Evolutionary conservation across 2,113 vertebrate genomes (phyloP), one percentile per base, ranked within the genome.

Genomic region (Chrysemys picta): DNA sequence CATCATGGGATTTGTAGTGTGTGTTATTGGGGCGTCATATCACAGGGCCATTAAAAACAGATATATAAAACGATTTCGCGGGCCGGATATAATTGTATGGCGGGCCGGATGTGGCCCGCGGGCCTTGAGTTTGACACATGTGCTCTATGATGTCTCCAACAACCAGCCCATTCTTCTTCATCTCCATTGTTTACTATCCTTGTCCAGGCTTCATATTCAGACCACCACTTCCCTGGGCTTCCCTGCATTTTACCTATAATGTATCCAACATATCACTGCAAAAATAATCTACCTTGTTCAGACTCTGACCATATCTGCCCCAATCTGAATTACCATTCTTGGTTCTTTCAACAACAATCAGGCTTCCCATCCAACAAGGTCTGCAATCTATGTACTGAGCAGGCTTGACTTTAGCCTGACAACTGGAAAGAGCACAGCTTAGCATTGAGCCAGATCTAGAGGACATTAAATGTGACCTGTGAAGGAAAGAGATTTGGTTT

Each of bases 321-420:
- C 29, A 14, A 29, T 35, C 4, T 0, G 4, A 72, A 72, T 38
- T 22, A 24, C 57, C 0, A 0, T 6, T 50, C 25, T 10, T 0
- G 0, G 35, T 59, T 75, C 11, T 72, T 72, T 72, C 17, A 38
- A 42, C n/a, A 22, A 42, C 8, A 72, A 72, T 19, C 29, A 62
- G 59, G 29, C 59, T 62, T 62, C 29, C 29, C 59, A 31, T 31
- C 59, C 59, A 62, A 16, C 59, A 31, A 62, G 29, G 29, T 35
- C 29, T 62, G 12, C 59, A 31, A 35, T 31, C 59, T 14, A 62
- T 35, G 13, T 31, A 62, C 13, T 62, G 27, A 14, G 29, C 59
- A 62, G 57, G 29, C 59, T 22, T 31, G 38, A 54, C 5, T 38
- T 21, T 24, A 38, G 31, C 29, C 85, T 47, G 42, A 25, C 52